phyloP scores from a whole-genome alignment of 1,140 invertebrate species.

The Luehdorfia chinensis region DNA sequence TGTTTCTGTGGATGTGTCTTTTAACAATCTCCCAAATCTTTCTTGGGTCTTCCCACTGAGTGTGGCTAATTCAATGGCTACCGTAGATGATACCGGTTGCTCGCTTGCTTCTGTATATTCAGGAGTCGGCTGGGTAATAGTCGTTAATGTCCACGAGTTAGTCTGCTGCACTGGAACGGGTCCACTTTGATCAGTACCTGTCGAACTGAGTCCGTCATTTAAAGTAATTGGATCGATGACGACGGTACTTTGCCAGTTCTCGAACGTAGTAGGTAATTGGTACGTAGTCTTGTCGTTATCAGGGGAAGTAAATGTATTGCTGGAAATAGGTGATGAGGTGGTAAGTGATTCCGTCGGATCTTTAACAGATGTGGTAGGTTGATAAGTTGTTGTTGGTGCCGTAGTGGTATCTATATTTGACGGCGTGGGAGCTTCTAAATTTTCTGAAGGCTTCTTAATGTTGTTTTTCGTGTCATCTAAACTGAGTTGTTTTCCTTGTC shows the following conservation, averaged over 20 bases:
- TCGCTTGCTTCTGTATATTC: slow-evolving; percentile 32
- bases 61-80: slow-evolving; percentile 40
- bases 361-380: slow-evolving; percentile 38
- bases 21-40: slow-evolving; percentile 48
- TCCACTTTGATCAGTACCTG: slow-evolving; percentile 28
- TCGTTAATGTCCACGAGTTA: slow-evolving; percentile 29
- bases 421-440: slow-evolving; percentile 60
- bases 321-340: slow-evolving; percentile 37
- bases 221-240: slow-evolving; percentile 82
- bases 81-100: slow-evolving; percentile 43
- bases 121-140: slow-evolving; percentile 27
- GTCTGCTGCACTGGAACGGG: slow-evolving; percentile 29
- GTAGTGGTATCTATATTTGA: slow-evolving; percentile 40
- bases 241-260: slow-evolving; percentile 81
- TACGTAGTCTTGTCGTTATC: slow-evolving; percentile 58
- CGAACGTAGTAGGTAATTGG: slow-evolving; percentile 58
- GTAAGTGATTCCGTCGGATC: slow-evolving; percentile 38
- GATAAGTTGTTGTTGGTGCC: slow-evolving; percentile 43
- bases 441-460: slow-evolving; percentile 51
- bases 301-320: slow-evolving; percentile 54
- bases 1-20: slow-evolving; percentile 52
- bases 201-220: slow-evolving; percentile 80
- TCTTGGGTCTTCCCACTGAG: slow-evolving; percentile 29
- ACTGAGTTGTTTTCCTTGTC: slow-evolving; percentile 68
- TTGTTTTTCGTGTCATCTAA: slow-evolving; percentile 41